Percentiles rank a stretch among this genome's conserved stretches.
These are phyloP conservation scores for Popillia japonica DNA, from an alignment of 1,140 invertebrate genomes.

Conservation along the genomic window DNA sequence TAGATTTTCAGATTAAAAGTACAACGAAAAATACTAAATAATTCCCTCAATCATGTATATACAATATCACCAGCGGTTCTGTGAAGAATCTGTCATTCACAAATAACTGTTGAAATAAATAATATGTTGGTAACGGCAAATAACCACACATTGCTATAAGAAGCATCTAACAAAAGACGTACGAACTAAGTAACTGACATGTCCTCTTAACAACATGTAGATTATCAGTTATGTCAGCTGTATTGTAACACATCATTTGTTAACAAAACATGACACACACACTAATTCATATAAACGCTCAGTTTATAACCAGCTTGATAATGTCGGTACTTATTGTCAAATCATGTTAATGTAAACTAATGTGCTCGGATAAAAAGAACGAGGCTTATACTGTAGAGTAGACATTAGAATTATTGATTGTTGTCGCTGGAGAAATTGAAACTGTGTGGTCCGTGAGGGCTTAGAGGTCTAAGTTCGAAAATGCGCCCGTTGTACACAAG, in stretches of 20 bases:
- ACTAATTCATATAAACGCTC: background rate
- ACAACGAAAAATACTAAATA: no score
- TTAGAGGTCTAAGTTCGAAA: constrained; percentile 33
- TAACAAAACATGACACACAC: background rate
- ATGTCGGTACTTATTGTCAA: constrained; percentile 8
- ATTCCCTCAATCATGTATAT: no score
- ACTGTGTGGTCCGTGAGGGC: constrained; percentile 8
- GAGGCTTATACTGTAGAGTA: background rate
- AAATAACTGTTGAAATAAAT: no score
- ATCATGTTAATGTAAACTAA: constrained; percentile 31
- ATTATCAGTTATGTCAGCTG: background rate
- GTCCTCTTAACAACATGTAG: no score
- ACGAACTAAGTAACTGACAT: no score
- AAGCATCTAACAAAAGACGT: no score
- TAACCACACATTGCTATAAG: no score
- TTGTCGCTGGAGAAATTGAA: background rate
- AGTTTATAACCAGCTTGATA: background rate
- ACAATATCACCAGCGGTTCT: no score
- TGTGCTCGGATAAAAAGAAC: background rate
- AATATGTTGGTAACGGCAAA: no score
- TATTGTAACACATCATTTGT: background rate
- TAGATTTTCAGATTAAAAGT: no score
- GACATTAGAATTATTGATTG: background rate
- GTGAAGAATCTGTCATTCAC: no score
- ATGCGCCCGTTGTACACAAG: constrained; percentile 26